Evolutionary conservation across 1,140 invertebrate genomes (phyloP), one percentile per base, ranked within the genome.

Genomic region (Neodiprion fabricii): DNA sequence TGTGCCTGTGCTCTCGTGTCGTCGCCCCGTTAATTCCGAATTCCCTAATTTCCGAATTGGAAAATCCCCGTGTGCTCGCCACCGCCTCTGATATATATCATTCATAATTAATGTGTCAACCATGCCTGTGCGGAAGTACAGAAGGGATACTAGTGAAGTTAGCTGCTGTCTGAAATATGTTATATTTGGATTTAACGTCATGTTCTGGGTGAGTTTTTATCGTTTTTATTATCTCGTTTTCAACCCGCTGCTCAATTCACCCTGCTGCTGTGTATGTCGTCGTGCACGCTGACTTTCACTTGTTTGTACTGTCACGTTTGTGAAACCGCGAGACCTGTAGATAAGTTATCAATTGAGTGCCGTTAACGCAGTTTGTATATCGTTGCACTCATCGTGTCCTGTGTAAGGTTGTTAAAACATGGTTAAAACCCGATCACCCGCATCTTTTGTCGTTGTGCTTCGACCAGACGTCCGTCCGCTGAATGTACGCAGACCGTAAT

Each of bases 91-190:
- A 53, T 40, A 40, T 40, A 40, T 40, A 40, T 40, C 28, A 1
- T 40, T 40, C 5, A 9, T 61, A 61, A 61, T 61, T 61, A 61
- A 61, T 83, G 76, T 79, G 72, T 79, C 78, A 82, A 78, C 75
- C 82, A 85, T 85, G 83, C 83, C 83, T 72, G 84, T 89, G 70
- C 86, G 93, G 82, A 95, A 95, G 89, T 94, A 95, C 88, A 90
- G 95, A 85, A 91, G 95, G 82, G 94, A 96, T 87, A 94, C 94
- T 77, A 96, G 93, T 86, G 97, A 98, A 95, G 96, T 99, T 83
- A 97, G 96, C 90, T 98, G 96, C 90, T 98, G 97, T 88, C 91
- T 98, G 70, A 99, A 99, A 90, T 99, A 98, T 90, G 92, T 98
- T 85, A 97, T 98, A 81, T 99, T 99, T 90, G 94, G 95, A 85